Evolutionary conservation across 2,113 vertebrate genomes (phyloP), one percentile per base, ranked within the genome.

Genomic region (Phalacrocorax pelagicus): DNA sequence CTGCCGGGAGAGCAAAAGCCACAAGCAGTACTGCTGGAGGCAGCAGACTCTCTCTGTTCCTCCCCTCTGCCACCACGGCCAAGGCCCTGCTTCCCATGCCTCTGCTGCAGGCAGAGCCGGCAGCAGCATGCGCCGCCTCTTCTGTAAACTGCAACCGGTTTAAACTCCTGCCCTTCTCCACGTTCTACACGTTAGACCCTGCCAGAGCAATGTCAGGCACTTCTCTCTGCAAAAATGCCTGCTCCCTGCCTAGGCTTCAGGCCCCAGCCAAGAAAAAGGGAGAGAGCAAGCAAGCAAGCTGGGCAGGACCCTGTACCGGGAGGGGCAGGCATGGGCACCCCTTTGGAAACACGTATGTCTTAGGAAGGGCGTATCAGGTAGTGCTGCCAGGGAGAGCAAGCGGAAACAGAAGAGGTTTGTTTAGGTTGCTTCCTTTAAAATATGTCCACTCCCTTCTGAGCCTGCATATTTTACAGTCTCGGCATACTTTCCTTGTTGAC

Each of bases 391-490:
- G 44, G 88, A 91, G 59, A 72, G 34, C 34, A 40, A 22, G 2
- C 5, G 17, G 66, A 69, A 79, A 92, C 78, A 95, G 63, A 71
- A 84, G 15, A 11, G 52, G 10, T 75, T 90, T 78, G 87, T 88
- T 93, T 61, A 47, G 32, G 78, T 84, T 57, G 75, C 36, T 73
- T 78, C 63, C 61, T 75, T 94, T 71, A 93, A 97, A 95, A 85
- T 72, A 96, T 36, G 67, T 92, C 88, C 95, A 75, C 94, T 91
- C 96, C 92, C 72, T 85, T 93, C 88, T 19, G 44, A 86, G 87
- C 84, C 84, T 79, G 85, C 78, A 90, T 97, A 90, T 92, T 88
- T 97, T n/a, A 94, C 73, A 79, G 74, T 90, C 95, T 90, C 17
- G 5, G 81, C 83, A 96, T 97, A 96, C 78, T 96, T 97, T 95